Percentiles rank a stretch among this genome's conserved stretches.
Conservation (phyloP, 2,113 vertebrate species). For the Albula glossodonta region DNA sequence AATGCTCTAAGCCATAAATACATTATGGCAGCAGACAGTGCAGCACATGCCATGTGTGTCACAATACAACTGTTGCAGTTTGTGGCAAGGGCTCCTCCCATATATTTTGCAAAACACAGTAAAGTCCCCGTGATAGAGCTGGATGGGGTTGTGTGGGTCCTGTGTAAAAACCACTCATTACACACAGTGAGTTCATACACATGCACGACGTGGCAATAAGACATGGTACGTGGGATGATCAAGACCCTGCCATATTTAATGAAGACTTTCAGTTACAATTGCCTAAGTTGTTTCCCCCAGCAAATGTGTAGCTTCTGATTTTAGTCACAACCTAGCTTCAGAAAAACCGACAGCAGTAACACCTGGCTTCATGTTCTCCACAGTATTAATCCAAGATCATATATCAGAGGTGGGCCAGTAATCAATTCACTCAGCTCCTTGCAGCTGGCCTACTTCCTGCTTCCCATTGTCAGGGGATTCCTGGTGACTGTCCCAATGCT, state of each 20-base stretch:
- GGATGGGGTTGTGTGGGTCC: not conserved
- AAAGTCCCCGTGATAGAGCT: not conserved
- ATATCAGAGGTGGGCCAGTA: not conserved
- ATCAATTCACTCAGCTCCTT: not conserved
- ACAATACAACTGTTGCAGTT: not conserved
- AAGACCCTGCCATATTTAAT: not conserved
- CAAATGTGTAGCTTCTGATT: not conserved
- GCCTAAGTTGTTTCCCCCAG: no score
- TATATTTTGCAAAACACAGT: not conserved
- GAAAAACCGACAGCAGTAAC: not conserved
- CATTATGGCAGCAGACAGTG: not conserved
- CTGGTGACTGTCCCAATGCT: not conserved
- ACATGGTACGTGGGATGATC: not conserved
- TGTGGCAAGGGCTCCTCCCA: not conserved
- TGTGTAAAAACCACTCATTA: not conserved
- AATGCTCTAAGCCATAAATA: not conserved
- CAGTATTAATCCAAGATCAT: not conserved
- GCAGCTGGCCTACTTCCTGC: not conserved
- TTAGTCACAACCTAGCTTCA: not conserved
- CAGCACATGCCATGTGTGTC: not conserved
- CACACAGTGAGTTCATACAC: not conserved
- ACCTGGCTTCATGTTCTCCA: not conserved
- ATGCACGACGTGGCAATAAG: not conserved
- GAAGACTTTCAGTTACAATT: not conserved
- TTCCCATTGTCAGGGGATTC: not conserved